phyloP scores from a whole-genome alignment of 2,888 invertebrate genomes.

The Torymus tubicola region DNA sequence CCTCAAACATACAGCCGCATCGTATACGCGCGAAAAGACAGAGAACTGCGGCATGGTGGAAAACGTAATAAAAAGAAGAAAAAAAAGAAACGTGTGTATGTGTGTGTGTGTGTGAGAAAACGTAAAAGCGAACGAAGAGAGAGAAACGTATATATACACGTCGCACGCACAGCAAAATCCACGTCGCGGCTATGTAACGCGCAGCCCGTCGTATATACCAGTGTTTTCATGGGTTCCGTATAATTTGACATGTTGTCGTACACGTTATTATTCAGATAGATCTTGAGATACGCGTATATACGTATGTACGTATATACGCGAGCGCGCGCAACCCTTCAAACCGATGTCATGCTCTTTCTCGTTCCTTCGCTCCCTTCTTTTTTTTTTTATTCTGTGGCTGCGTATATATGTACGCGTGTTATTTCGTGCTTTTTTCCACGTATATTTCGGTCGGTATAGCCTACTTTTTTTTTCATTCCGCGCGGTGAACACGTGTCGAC shows the following conservation, averaged over 20 bases:
- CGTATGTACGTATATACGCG: background rate
- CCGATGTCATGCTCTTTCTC: constrained; percentile 12
- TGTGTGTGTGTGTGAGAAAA: too few species aligned
- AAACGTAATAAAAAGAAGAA: constrained; percentile 10
- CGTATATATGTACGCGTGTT: too few species aligned
- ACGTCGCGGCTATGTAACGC: background rate
- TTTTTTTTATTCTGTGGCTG: background rate
- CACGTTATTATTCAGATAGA: constrained; percentile 77
- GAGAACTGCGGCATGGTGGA: background rate
- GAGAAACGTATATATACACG: constrained; percentile 2
- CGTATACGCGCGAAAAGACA: background rate
- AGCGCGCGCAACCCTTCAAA: constrained; percentile 23
- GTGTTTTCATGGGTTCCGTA: constrained; percentile 68
- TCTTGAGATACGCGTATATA: constrained; percentile 71
- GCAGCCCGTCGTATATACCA: constrained; percentile 20
- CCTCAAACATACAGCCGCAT: background rate
- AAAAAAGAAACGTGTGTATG: background rate
- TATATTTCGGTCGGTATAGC: too few species aligned
- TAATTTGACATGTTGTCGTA: constrained; percentile 77
- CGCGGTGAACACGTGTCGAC: too few species aligned
- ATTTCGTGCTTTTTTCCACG: too few species aligned
- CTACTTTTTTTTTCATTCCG: too few species aligned
- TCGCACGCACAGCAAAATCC: constrained; percentile 39
- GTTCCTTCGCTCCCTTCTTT: background rate
- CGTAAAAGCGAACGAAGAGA: background rate